Conservation (phyloP, 2,888 invertebrate genomes). For the Chrysodeixis includens region DNA sequence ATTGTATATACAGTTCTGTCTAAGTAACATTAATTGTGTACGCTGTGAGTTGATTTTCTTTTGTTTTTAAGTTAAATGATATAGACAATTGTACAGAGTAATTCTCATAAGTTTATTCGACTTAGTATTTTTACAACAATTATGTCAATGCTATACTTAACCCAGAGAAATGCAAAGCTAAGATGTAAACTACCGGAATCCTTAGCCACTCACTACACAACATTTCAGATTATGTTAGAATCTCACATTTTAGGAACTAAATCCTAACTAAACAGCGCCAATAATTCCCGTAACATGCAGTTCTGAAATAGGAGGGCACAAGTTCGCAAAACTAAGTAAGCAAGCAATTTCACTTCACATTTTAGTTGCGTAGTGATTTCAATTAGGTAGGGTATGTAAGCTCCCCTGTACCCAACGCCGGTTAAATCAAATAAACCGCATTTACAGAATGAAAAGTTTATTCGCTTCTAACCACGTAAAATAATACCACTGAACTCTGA, state of each 20-base stretch:
- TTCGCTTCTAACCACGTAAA: slow-evolving; percentile 70
- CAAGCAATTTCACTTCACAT: slow-evolving; percentile 56
- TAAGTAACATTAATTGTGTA: too few species aligned
- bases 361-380: slow-evolving; percentile 65
- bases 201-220: neutral
- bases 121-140: too few species aligned
- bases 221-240: neutral
- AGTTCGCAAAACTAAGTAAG: slow-evolving; percentile 25
- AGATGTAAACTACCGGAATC: too few species aligned
- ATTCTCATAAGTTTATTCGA: too few species aligned
- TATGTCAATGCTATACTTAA: too few species aligned
- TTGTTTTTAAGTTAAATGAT: too few species aligned
- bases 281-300: neutral
- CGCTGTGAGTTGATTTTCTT: too few species aligned
- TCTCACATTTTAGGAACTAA: neutral
- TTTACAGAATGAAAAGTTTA: slow-evolving; percentile 73
- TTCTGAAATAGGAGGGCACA: neutral
- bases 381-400: slow-evolving; percentile 59
- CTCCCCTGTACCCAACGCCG: slow-evolving; percentile 55
- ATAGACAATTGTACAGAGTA: too few species aligned
- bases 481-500: slow-evolving; percentile 71
- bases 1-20: too few species aligned
- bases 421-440: slow-evolving; percentile 74
- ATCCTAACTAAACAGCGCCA: neutral
- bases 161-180: too few species aligned